A percentile compares a stretch with the other conserved stretches of the same genome.
Evolutionary conservation across 1,140 invertebrate genomes (phyloP).

Genomic region (Radopholus similis): DNA sequence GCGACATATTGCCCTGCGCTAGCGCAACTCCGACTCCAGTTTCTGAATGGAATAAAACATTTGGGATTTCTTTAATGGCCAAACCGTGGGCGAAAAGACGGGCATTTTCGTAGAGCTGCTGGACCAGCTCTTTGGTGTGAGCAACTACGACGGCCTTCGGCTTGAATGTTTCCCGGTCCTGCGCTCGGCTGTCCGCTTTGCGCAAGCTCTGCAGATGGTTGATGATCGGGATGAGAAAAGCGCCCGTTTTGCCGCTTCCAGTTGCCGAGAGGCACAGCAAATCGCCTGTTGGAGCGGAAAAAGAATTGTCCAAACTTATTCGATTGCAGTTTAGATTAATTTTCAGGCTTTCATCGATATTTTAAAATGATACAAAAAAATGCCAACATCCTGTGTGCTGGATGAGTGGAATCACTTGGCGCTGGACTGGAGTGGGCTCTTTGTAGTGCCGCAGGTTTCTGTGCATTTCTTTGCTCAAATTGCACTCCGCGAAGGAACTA

Average conservation of each 20-base stretch:
- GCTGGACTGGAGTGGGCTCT: neutral
- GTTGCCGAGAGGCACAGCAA: conserved; percentile 7
- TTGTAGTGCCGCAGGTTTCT: neutral
- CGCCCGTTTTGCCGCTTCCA: conserved; percentile 7
- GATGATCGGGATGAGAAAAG: conserved; percentile 19
- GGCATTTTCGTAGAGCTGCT: neutral
- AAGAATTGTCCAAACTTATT: neutral
- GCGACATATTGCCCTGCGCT: neutral
- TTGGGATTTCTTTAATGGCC: neutral
- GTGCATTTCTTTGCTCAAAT: neutral
- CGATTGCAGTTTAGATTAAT: neutral
- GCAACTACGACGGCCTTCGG: conserved; percentile 12
- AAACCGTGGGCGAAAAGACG: neutral
- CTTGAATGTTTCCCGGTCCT: no score
- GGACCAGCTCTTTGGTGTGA: conserved; percentile 15
- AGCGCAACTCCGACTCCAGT: neutral
- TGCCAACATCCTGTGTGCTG: neutral
- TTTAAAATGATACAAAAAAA: neutral
- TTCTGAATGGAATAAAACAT: neutral
- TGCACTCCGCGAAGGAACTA: neutral
- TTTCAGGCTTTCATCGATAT: neutral
- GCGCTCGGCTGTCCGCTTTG: neutral
- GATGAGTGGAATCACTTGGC: conserved; percentile 13
- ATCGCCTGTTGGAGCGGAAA: conserved; percentile 1
- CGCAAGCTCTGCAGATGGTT: neutral